Evolutionary conservation across 1,140 invertebrate genomes (phyloP).

Genomic region (Bilobella aurantiaca): DNA sequence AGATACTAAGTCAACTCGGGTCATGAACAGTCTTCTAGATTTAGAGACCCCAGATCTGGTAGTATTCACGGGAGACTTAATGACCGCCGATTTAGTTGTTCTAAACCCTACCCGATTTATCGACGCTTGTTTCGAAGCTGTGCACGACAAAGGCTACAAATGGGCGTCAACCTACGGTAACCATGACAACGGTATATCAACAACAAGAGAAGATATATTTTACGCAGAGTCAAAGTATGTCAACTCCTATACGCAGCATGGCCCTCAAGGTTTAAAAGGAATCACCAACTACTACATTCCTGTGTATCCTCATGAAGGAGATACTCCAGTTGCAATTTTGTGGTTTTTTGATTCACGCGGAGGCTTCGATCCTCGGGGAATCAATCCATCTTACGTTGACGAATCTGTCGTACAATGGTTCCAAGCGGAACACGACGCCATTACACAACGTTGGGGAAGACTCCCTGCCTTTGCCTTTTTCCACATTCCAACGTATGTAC

Average conservation of each 20-base stretch:
- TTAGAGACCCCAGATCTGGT: not conserved
- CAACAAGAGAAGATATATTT: not conserved
- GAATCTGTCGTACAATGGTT: not conserved
- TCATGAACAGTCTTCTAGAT: not conserved
- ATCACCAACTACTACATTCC: not conserved
- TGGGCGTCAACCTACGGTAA: not conserved
- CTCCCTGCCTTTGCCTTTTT: conserved; percentile 23
- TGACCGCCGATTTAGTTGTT: not conserved
- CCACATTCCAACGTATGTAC: conserved; percentile 12
- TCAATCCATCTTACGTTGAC: not conserved
- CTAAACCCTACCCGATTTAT: no score
- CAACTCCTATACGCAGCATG: not conserved
- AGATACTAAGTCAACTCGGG: not conserved
- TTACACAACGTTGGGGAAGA: conserved; percentile 6
- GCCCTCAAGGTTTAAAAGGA: not conserved
- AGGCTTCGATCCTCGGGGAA: not conserved
- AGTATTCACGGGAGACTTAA: not conserved
- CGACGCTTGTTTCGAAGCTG: no score
- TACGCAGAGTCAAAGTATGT: not conserved
- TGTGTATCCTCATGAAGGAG: not conserved
- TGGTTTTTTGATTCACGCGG: not conserved
- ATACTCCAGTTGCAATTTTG: not conserved
- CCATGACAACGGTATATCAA: not conserved
- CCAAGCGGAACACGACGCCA: not conserved
- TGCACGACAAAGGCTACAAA: no score